Percentiles rank a stretch among this genome's conserved stretches.
phyloP scores from a whole-genome alignment of 1,140 invertebrate species.

The Drosophila subobscura region DNA sequence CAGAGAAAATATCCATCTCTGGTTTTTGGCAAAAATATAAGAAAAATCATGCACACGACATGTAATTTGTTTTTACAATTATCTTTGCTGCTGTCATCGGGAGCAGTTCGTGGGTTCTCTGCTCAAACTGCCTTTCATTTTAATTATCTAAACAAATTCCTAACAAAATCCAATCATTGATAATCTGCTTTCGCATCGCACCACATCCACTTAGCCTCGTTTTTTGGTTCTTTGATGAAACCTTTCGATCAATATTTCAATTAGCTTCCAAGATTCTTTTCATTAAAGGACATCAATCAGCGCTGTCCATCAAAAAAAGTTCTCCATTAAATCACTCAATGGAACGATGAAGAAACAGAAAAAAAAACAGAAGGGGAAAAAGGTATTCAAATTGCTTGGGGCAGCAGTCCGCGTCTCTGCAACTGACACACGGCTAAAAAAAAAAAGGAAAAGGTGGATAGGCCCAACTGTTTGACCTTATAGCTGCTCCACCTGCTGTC shows the following conservation, averaged over 20 bases:
- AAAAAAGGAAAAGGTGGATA: slow-evolving; percentile 26
- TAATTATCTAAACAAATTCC: no score
- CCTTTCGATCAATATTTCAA: slow-evolving; percentile 33
- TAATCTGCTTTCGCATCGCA: neutral
- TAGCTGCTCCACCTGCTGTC: slow-evolving; percentile 26
- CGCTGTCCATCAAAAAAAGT: slow-evolving; percentile 11
- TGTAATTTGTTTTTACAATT: no score
- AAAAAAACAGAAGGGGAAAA: slow-evolving; percentile 18
- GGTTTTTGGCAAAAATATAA: no score
- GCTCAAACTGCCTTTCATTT: no score
- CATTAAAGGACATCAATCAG: slow-evolving; percentile 36
- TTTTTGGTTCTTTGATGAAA: no score
- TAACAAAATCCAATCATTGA: neutral
- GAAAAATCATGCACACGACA: no score
- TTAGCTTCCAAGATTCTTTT: slow-evolving; percentile 20
- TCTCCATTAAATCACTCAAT: slow-evolving; percentile 40
- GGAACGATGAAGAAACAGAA: slow-evolving; percentile 17
- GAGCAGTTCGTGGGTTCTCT: no score
- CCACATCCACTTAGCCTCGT: no score
- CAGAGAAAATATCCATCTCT: no score
- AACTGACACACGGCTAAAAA: slow-evolving; percentile 42
- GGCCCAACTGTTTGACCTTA: slow-evolving; percentile 55
- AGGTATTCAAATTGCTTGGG: slow-evolving; percentile 40
- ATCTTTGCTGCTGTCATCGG: no score
- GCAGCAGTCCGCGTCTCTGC: slow-evolving; percentile 16